These are phyloP conservation scores for Urophycis tenuis DNA, from an alignment of 2,797 vertebrate species.

Conservation along the genomic window DNA sequence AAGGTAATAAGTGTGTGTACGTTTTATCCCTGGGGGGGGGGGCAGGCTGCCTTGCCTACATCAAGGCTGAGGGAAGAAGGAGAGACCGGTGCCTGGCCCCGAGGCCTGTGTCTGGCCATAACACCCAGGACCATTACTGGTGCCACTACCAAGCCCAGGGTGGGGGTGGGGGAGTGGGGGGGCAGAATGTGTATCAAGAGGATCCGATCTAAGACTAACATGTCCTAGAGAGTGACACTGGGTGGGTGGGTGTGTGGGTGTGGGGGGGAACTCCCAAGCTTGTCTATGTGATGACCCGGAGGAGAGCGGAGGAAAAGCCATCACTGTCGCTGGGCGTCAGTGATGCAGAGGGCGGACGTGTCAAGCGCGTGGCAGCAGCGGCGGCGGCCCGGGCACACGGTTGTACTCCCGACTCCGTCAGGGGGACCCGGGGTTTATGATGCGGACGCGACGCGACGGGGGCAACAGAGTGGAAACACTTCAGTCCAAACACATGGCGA, in stretches of 20 bases:
- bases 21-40: neutral
- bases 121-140: neutral
- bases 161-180: too few species aligned
- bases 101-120: neutral
- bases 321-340: neutral
- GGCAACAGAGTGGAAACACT: neutral
- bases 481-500: neutral
- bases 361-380: neutral
- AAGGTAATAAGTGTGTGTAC: too few species aligned
- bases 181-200: too few species aligned
- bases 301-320: neutral
- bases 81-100: neutral
- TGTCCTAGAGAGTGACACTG: neutral
- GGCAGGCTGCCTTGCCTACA: neutral
- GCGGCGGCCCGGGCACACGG: neutral
- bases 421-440: neutral
- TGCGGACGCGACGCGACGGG: neutral
- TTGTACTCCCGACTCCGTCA: neutral
- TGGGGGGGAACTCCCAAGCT: neutral
- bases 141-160: neutral
- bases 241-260: neutral
- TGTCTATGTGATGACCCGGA: neutral
- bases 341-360: neutral
- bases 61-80: neutral
- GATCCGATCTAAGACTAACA: neutral